These are phyloP conservation scores for Tenodera sinensis DNA, from an alignment of 2,888 invertebrate genomes.

Conservation along the genomic window DNA sequence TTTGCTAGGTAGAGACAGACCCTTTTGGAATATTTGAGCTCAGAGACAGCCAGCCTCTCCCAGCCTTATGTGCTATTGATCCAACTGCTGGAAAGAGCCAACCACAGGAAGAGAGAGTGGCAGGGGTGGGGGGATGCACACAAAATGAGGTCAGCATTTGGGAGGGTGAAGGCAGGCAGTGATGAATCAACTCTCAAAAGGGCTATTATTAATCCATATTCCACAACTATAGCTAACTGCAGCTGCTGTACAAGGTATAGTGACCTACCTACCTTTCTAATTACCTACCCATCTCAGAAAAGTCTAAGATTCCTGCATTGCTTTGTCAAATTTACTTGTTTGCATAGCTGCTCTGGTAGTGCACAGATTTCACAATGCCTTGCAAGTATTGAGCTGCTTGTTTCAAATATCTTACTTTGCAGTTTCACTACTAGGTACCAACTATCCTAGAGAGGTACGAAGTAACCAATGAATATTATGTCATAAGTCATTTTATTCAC, in stretches of 20 bases:
- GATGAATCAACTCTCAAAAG: not conserved
- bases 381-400: no score
- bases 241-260: not conserved
- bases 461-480: no score
- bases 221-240: not conserved
- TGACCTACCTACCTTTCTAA: not conserved
- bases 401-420: no score
- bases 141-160: slow-evolving; percentile 2
- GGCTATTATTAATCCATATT: not conserved
- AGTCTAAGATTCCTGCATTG: no score
- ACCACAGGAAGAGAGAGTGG: not conserved
- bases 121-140: not conserved
- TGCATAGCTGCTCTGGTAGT: no score
- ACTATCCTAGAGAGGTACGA: no score
- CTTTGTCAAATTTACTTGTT: no score
- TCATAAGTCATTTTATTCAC: no score
- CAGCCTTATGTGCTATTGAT: slow-evolving; percentile 2
- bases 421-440: no score
- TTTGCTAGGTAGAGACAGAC: not conserved
- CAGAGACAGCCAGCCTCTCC: not conserved
- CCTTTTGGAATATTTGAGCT: not conserved
- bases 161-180: not conserved
- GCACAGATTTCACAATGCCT: no score
- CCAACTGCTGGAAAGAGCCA: not conserved
- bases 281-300: no score